These are phyloP conservation scores for Eubasilissa splendida DNA, from an alignment of 2,888 invertebrate species.

Conservation along the genomic window DNA sequence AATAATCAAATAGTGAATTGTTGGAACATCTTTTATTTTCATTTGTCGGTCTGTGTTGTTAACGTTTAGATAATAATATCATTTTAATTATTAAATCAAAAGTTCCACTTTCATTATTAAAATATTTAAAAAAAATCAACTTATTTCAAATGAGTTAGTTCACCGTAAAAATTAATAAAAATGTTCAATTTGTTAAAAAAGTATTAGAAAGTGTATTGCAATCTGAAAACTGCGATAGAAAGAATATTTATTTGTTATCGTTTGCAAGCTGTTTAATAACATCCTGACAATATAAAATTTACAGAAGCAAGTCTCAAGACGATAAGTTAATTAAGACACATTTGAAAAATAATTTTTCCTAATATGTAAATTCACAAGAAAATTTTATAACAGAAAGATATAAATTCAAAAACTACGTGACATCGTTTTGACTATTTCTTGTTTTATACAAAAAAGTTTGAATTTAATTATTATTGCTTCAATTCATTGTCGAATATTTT, in stretches of 20 bases:
- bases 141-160: not conserved
- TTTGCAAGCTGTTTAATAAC: too few relatives aligned
- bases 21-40: too few relatives aligned
- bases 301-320: too few relatives aligned
- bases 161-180: not conserved
- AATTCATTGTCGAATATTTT: slow-evolving; percentile 54
- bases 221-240: slow-evolving; percentile 53
- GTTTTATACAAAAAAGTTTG: slow-evolving; percentile 12
- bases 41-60: too few relatives aligned
- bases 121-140: not conserved
- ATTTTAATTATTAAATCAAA: slow-evolving; percentile 5
- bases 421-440: slow-evolving; percentile 19
- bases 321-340: not conserved
- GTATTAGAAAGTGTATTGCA: slow-evolving; percentile 53
- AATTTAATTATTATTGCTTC: slow-evolving; percentile 55
- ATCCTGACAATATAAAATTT: too few relatives aligned
- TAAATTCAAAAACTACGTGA: slow-evolving; percentile 4
- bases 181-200: slow-evolving; percentile 10
- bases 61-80: slow-evolving; percentile 15
- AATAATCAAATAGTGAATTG: not conserved
- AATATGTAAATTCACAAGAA: slow-evolving; percentile 15
- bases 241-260: too few relatives aligned
- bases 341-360: slow-evolving; percentile 5
- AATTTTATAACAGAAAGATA: not conserved
- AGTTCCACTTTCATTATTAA: too few relatives aligned